Percentiles rank a stretch among this genome's conserved stretches.
phyloP scores from a whole-genome alignment of 2,113 vertebrate genomes.

The Tetraodon nigroviridis region DNA sequence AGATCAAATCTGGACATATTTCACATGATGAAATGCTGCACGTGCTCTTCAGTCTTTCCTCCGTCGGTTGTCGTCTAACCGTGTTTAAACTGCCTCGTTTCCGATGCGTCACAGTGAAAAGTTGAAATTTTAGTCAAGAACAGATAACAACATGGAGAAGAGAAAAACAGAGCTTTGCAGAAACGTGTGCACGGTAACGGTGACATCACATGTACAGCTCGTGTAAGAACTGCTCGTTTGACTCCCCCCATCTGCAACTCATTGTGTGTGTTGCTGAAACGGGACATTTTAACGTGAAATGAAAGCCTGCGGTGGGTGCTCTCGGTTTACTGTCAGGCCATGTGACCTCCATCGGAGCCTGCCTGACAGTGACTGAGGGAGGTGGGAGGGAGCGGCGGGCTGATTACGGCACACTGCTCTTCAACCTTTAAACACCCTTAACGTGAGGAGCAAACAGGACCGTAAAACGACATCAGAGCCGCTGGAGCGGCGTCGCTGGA shows the following conservation, averaged over 20 bases:
- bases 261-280: slow-evolving; percentile 47
- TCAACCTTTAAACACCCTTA: slow-evolving; percentile 46
- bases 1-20: not conserved
- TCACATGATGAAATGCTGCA: not conserved
- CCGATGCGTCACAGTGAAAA: too few species aligned
- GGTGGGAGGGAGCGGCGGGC: slow-evolving; percentile 30
- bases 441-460: slow-evolving; percentile 23
- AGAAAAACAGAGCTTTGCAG: too few species aligned
- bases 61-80: too few species aligned
- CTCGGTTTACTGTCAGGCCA: slow-evolving; percentile 58
- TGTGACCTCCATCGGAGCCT: slow-evolving; percentile 47
- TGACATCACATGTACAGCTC: slow-evolving; percentile 20
- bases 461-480: slow-evolving; percentile 3
- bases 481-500: too few species aligned
- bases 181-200: too few species aligned
- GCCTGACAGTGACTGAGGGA: slow-evolving; percentile 38
- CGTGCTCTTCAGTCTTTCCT: too few species aligned
- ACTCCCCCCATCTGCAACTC: slow-evolving; percentile 65
- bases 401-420: slow-evolving; percentile 22
- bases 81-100: too few species aligned
- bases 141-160: not conserved
- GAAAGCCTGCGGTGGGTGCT: slow-evolving; percentile 50
- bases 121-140: not conserved
- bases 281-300: slow-evolving; percentile 57
- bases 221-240: slow-evolving; percentile 30